These are phyloP conservation scores for Diorhabda elongata DNA, from an alignment of 1,140 invertebrate species.

Conservation along the genomic window DNA sequence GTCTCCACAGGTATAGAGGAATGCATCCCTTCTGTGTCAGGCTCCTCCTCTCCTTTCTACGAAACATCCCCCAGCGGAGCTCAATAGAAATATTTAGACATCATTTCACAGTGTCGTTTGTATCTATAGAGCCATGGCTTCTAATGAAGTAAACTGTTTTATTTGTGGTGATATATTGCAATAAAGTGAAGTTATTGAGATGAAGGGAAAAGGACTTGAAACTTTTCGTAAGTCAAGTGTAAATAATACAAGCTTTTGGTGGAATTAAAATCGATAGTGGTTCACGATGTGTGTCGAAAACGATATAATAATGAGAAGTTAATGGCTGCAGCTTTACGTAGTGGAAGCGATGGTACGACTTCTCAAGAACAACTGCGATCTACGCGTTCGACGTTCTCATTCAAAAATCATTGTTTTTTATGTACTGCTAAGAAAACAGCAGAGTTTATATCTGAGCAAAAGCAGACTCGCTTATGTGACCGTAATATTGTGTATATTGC, in stretches of 20 bases:
- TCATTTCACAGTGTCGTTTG: too few species aligned
- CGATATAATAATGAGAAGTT: slow-evolving; percentile 6
- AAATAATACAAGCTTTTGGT: too few species aligned
- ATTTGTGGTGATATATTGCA: too few species aligned
- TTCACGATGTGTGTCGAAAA: slow-evolving; percentile 19
- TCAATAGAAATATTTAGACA: too few species aligned
- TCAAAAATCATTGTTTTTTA: not conserved
- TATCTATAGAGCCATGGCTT: too few species aligned
- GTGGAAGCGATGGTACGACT: not conserved
- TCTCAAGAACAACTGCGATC: not conserved
- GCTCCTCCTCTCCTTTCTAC: not conserved
- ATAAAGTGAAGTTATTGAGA: too few species aligned
- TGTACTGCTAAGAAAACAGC: too few species aligned
- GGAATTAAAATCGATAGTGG: not conserved
- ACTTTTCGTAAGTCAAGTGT: too few species aligned
- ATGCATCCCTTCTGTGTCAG: slow-evolving; percentile 5
- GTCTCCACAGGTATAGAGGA: not conserved
- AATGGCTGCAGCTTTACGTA: not conserved
- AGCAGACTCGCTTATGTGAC: not conserved
- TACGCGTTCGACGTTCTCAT: not conserved
- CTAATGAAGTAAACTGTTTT: too few species aligned
- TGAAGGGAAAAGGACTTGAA: too few species aligned
- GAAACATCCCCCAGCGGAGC: not conserved
- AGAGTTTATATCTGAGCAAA: too few species aligned
- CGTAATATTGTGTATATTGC: slow-evolving; percentile 15